Percentiles rank a stretch among this genome's conserved stretches.
Conservation (phyloP, 2,797 vertebrate genomes). For the Phrynocephalus forsythii region DNA sequence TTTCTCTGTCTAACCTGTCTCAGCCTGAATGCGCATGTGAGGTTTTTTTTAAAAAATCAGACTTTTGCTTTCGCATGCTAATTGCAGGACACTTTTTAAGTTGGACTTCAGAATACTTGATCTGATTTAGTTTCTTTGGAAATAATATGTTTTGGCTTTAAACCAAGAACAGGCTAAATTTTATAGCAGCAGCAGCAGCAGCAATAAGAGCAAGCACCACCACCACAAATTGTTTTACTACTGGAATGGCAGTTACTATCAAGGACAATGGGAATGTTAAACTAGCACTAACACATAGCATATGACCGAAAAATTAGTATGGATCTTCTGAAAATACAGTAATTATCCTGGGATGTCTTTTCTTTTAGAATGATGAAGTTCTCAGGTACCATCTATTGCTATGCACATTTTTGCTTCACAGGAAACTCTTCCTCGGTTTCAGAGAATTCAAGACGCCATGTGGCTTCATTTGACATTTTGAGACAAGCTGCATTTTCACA, state of each 20-base stretch:
- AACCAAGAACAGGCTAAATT: background rate
- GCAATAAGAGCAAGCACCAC: no score
- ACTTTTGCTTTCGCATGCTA: no score
- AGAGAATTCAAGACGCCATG: constrained; percentile 59
- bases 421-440: constrained; percentile 48
- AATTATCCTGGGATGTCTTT: constrained; percentile 13
- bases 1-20: no score
- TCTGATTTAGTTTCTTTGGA: background rate
- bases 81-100: background rate
- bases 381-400: constrained; percentile 22
- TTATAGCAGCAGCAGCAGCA: background rate
- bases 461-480: constrained; percentile 68
- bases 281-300: background rate
- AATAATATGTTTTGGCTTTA: background rate
- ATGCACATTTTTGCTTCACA: constrained; percentile 31
- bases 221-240: background rate
- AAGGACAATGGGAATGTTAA: constrained; percentile 9
- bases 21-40: no score
- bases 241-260: background rate
- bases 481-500: constrained; percentile 69
- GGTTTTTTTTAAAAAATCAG: no score
- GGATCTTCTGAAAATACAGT: background rate
- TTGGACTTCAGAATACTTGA: background rate
- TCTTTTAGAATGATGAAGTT: constrained; percentile 21
- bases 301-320: background rate